Conservation (phyloP, 2,797 vertebrate genomes). For the Eidolon dupreanum region DNA sequence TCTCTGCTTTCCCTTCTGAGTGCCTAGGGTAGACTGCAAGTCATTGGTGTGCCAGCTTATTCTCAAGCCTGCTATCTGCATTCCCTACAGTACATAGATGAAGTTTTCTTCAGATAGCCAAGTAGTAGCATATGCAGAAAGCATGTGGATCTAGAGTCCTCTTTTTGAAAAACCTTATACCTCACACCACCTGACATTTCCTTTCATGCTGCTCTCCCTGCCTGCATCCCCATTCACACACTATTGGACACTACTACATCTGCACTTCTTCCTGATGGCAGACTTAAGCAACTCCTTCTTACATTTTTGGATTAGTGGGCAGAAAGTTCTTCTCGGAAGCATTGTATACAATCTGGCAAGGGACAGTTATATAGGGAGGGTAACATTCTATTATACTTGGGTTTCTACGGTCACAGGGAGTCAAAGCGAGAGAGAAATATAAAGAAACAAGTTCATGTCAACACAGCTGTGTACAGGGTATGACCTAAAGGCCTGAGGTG, state of each 20-base stretch:
- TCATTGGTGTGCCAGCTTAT: background rate
- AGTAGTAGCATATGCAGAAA: background rate
- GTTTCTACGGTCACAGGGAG: background rate
- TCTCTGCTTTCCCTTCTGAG: background rate
- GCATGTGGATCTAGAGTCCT: background rate
- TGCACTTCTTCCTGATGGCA: background rate
- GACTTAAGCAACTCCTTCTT: background rate
- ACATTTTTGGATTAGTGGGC: background rate
- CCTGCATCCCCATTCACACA: too few species aligned
- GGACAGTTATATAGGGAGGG: background rate
- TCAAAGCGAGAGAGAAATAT: background rate
- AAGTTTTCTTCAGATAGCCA: background rate
- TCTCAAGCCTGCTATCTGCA: background rate
- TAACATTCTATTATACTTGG: background rate
- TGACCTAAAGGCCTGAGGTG: background rate
- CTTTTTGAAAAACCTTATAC: background rate
- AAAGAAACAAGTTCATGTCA: background rate
- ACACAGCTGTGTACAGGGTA: background rate
- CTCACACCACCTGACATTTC: background rate
- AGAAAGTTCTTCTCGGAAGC: background rate
- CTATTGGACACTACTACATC: background rate
- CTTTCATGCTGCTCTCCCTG: rapidly evolving
- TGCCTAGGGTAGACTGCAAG: background rate
- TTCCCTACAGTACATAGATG: background rate
- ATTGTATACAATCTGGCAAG: background rate